Base-by-base conservation (phyloP, 2,113 vertebrate genomes). In the Hippocampus guttulatus region DNA sequence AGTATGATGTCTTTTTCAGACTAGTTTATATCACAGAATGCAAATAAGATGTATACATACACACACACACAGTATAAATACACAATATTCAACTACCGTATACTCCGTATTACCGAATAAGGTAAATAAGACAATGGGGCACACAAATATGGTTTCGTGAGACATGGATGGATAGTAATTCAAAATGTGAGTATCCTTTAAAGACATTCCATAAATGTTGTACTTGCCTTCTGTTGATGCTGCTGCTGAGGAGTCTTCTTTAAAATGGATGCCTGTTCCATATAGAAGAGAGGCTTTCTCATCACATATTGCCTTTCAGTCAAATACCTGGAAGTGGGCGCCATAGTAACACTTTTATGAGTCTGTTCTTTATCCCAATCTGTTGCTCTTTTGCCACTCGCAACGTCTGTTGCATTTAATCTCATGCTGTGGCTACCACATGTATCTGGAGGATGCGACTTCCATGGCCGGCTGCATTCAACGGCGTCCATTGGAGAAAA, bases 251-350 rank as follows among this genome's bases (percentile, higher is more conserved):
- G 62, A 0, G 76, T 72, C 71, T 81, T 89, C 88, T 91, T 89
- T 54, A 92, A 73, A 66, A 91, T 85, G 12, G 91, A 90, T 2
- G 73, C 81, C 6, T 71, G 75, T n/a, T 87, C 82, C 21, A 74
- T 8, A 0, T 52, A 68, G 70, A 81, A 74, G 23, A 85, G 68
- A 0, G 64, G 75, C 70, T 79, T 88, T 27, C 87, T 85, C 61
- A 64, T 79, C 0, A 61, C 61, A 23, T 85, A 78, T 1, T 41
- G 84, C 30, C 76, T 75, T 57, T 78, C 83, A 18, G 75, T 86
- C 75, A 89, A 74, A 76, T 84, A 85, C 64, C 68, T 69, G 3
- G 83, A 82, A 21, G 82, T n/a, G 0, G 87, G 65, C 3, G 88
- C 87, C 80, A 91, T 83, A n/a, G 87, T 77, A 6, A 67, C 81